Base-by-base conservation (phyloP, 2,113 vertebrate genomes). In the Laticauda laticaudata region DNA sequence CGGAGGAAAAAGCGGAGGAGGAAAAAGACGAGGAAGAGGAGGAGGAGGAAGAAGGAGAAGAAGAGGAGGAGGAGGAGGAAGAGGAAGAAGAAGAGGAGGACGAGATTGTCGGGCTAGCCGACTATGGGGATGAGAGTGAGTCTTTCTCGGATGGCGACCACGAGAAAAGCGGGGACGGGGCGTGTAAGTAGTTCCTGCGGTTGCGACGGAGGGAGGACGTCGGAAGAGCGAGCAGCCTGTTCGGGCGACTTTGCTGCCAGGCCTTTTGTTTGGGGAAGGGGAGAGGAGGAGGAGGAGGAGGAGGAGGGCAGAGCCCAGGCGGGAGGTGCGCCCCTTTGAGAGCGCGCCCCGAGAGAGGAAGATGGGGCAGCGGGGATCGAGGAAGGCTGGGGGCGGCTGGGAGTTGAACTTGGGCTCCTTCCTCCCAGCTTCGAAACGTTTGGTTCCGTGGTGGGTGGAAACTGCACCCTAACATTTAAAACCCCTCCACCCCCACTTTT, bases 91-190 rank as follows among this genome's bases (percentile, higher is more conserved):
- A 96, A 2, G 97, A 96, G 1, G 97, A 97, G 88, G 97, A 98
- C 56, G 98, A 97, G 89, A 96, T 98, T 87, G 97, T 96, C 92
- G 97, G 97, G 69, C 94, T 97, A 3, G 96, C 97, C 26, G 97
- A 96, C 91, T 98, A 98, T 91, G 97, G 96, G 55, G 97, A 97
- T 91, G 96, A 96, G 93, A 95, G 96, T 86, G 97, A 96, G 90
- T 96, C 96, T 92, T 97, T 97, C 87, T 96, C 95, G 93, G 97
- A 98, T 93, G 96, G 95, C 10, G 98, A 98, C 81, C 96, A 92
- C 89, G 97, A 97, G 95, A 97, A 97, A 94, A 97, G 96, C 69
- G 94, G 96, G 45, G 97, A 97, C 93, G 97, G 97, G 94, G 97
- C 97, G 95, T 97, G 97, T 97, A 97, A 97, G 97, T 94, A 87